phyloP scores from a whole-genome alignment of 2,113 vertebrate species.

The Morone saxatilis region DNA sequence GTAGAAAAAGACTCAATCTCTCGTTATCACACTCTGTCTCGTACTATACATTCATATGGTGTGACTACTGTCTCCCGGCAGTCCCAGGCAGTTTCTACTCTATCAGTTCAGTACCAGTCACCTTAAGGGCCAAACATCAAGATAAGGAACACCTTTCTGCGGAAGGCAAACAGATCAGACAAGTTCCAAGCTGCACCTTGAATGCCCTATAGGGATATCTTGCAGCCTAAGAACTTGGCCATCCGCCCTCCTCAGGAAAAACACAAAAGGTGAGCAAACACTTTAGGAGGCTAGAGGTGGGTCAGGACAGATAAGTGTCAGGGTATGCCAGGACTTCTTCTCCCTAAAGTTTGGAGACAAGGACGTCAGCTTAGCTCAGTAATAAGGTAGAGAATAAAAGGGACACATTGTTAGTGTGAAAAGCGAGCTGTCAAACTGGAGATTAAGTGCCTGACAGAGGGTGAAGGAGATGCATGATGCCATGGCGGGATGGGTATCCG shows the following conservation, averaged over 20 bases:
- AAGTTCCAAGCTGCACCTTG: slow-evolving; percentile 75
- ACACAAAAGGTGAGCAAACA: slow-evolving; percentile 83
- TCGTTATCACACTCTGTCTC: slow-evolving; percentile 8
- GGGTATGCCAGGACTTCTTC: slow-evolving; percentile 76
- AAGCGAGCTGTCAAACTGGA: slow-evolving; percentile 68
- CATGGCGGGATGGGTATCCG: slow-evolving; percentile 74
- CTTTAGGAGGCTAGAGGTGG: slow-evolving; percentile 72
- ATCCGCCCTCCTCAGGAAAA: slow-evolving; percentile 63
- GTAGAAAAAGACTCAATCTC: slow-evolving; percentile 42
- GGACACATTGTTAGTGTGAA: slow-evolving; percentile 64
- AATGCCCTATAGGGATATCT: slow-evolving; percentile 75
- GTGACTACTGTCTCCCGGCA: slow-evolving; percentile 57
- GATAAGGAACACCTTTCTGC: slow-evolving; percentile 77
- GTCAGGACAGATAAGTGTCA: slow-evolving; percentile 77
- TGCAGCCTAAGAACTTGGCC: slow-evolving; percentile 70
- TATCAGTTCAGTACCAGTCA: slow-evolving; percentile 71
- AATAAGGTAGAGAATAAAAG: slow-evolving; percentile 73
- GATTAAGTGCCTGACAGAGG: slow-evolving; percentile 75
- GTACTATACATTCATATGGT: slow-evolving; percentile 21
- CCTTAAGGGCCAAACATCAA: slow-evolving; percentile 66
- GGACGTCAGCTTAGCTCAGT: slow-evolving; percentile 68
- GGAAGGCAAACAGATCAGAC: slow-evolving; percentile 79
- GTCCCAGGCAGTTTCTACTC: slow-evolving; percentile 61
- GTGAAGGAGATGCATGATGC: slow-evolving; percentile 67
- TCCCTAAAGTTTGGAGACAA: slow-evolving; percentile 55